phyloP scores from a whole-genome alignment of 2,113 vertebrate species.

The Aviceda subcristata region DNA sequence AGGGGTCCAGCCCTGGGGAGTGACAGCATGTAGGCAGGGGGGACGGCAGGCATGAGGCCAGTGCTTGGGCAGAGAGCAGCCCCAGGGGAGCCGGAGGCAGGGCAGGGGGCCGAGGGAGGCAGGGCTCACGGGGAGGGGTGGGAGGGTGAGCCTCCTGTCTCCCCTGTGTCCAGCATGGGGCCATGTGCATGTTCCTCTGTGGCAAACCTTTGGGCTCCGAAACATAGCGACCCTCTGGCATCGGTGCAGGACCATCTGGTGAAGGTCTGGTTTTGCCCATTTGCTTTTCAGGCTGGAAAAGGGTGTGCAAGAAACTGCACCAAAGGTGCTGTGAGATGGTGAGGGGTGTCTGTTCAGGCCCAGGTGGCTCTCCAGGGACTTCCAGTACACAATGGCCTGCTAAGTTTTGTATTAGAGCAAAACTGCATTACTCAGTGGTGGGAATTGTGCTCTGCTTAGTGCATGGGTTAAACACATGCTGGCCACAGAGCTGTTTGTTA shows the following conservation, averaged over 20 bases:
- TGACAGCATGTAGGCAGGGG: background rate
- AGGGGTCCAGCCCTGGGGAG: background rate
- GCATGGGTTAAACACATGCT: background rate
- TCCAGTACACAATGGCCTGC: too few species aligned
- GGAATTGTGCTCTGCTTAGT: background rate
- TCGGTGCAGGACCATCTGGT: fast-evolving
- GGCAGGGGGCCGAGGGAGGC: background rate
- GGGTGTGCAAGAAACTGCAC: background rate
- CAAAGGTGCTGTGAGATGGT: background rate
- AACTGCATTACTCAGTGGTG: background rate
- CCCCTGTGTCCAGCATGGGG: fast-evolving
- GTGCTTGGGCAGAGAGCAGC: background rate
- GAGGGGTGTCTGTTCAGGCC: background rate
- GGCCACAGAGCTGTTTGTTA: background rate
- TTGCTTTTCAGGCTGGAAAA: background rate
- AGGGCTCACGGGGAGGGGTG: background rate
- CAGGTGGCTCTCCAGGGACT: background rate
- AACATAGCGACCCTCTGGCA: fast-evolving
- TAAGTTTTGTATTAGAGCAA: background rate
- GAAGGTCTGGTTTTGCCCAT: background rate
- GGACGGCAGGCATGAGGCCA: background rate
- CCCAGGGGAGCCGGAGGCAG: background rate
- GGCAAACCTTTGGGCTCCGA: background rate
- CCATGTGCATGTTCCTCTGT: background rate
- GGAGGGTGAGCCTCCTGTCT: too few species aligned